Conservation (phyloP, 2,113 vertebrate species). For the Hoplias malabaricus region DNA sequence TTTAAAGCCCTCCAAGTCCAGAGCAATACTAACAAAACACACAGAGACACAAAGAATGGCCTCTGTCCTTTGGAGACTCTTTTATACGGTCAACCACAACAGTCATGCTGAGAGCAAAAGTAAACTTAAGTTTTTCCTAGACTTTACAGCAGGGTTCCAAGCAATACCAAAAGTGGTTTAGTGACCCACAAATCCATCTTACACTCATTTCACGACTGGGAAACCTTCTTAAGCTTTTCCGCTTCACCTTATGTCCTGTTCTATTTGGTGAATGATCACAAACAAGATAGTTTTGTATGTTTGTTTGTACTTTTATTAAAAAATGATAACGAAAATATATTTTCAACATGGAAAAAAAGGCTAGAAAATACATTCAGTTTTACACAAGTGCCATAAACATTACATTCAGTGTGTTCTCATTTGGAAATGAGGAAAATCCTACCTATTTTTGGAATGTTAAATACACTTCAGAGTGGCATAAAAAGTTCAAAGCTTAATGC, state of each 20-base stretch:
- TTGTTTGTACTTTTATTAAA: slow-evolving; percentile 58
- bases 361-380: slow-evolving; percentile 70
- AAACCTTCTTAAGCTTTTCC: background rate
- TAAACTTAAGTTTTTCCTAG: background rate
- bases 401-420: slow-evolving; percentile 51
- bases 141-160: background rate
- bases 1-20: background rate
- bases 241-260: background rate
- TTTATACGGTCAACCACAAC: background rate
- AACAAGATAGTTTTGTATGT: background rate
- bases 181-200: background rate
- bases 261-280: background rate
- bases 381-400: slow-evolving; percentile 56
- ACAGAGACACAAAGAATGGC: background rate
- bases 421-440: slow-evolving; percentile 64
- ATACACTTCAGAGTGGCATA: slow-evolving; percentile 59
- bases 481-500: slow-evolving; percentile 55
- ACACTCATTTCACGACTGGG: background rate
- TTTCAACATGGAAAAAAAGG: slow-evolving; percentile 40
- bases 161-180: background rate
- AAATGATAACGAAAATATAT: slow-evolving; percentile 63
- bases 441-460: slow-evolving; percentile 74
- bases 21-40: background rate
- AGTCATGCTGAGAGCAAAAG: background rate
- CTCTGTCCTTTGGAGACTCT: background rate